Conservation (phyloP, 2,113 vertebrate genomes). For the Nanger granti region DNA sequence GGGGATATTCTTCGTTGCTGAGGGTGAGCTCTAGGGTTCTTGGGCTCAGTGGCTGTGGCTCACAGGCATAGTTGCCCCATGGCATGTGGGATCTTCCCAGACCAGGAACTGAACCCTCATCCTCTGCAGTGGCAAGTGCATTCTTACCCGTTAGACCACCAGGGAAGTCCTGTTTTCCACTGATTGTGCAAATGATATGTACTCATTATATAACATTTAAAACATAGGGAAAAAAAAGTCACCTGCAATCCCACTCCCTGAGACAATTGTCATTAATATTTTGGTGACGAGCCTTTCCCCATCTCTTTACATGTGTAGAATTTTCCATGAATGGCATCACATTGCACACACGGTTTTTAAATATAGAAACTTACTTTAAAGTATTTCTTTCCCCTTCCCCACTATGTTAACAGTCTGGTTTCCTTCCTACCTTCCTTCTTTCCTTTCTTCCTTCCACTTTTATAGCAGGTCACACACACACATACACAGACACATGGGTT, state of each 20-base stretch:
- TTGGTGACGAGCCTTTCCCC: neutral
- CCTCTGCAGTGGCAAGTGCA: neutral
- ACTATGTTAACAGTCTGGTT: neutral
- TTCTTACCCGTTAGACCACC: neutral
- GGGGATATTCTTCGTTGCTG: neutral
- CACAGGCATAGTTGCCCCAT: neutral
- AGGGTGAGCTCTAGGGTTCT: neutral
- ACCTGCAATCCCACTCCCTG: neutral
- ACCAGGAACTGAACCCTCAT: neutral
- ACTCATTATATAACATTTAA: neutral
- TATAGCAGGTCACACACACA: neutral
- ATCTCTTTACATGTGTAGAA: neutral
- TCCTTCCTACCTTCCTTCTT: neutral
- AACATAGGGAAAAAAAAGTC: neutral
- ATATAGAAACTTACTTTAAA: neutral
- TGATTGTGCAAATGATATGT: neutral
- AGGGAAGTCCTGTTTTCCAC: neutral
- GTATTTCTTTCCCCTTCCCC: neutral
- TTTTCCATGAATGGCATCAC: neutral
- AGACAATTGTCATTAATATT: neutral
- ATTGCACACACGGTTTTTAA: neutral
- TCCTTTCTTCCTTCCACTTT: neutral
- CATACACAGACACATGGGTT: neutral
- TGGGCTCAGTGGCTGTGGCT: neutral
- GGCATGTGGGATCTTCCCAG: neutral